Base-by-base conservation (phyloP, 2,888 invertebrate genomes). In the Ochropleura leucogaster region DNA sequence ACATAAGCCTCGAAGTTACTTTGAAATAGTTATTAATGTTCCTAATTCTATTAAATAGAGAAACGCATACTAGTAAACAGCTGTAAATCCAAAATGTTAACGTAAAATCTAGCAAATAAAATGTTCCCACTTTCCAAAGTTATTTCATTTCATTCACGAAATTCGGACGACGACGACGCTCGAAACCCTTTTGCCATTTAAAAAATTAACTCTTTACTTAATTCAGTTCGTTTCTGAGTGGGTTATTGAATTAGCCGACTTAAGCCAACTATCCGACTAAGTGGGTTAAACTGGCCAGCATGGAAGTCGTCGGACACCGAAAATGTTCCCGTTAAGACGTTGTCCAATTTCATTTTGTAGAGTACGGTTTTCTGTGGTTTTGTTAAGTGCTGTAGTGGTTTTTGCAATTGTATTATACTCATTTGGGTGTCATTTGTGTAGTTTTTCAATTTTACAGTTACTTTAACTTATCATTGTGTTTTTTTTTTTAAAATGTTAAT, bases 191-290 rank as follows among this genome's bases (percentile, higher is more conserved):
- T 51, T 42, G 42, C 73, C 74, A 75, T 81, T 85, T 84, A 20
- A 82, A 86, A 86, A 88, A 84, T 86, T 84, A 87, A 81, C 83
- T 80, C 80, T 67, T 72, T 74, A 71, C 80, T 88, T 89, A 87
- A 89, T 88, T 87, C 80, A 53, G 80, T 83, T 82, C 76, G 78
- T 83, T 83, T 80, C 81, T 74, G 77, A 74, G 68, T 76, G 47
- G 74, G 81, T 87, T 88, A 90, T 89, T 86, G 86, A 88, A 89
- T 90, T 89, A 90, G 85, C 79, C 71, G 86, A 90, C 88, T 89
- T 89, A 88, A 90, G 82, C 83, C 77, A 88, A 90, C 88, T 90
- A 88, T 88, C 82, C 82, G 47, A 60, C 74, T 77, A 79, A 88
- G 80, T 82, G 78, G 77, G 77, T 79, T 81, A 73, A 74, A 60